phyloP scores from a whole-genome alignment of 2,113 vertebrate genomes.

The Bombycilla garrulus region DNA sequence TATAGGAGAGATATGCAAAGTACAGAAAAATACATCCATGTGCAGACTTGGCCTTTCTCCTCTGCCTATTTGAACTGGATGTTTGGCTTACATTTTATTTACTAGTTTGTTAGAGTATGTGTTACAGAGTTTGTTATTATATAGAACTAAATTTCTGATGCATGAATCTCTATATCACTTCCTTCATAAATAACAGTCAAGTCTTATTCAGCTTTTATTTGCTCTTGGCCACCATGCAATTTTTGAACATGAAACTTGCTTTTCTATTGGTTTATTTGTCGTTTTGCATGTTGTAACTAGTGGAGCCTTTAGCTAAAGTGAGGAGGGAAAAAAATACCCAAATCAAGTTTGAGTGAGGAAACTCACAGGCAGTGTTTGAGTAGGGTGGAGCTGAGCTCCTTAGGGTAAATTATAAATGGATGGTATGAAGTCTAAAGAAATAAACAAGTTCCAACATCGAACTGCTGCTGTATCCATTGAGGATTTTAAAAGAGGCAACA shows the following conservation, averaged over 20 bases:
- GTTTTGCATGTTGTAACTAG: constrained; percentile 27
- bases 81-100: neutral
- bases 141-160: neutral
- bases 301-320: neutral
- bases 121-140: neutral
- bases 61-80: neutral
- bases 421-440: constrained; percentile 53
- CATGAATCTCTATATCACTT: neutral
- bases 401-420: constrained; percentile 48
- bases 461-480: neutral
- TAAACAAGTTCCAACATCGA: constrained; percentile 51
- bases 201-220: neutral
- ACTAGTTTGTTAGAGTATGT: neutral
- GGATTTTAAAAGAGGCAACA: constrained; percentile 44
- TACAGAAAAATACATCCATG: neutral
- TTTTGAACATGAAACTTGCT: constrained; percentile 18
- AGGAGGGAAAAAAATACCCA: neutral
- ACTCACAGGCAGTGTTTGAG: constrained; percentile 34
- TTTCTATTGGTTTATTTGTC: constrained; percentile 7
- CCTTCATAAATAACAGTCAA: neutral
- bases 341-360: constrained; percentile 45
- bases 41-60: neutral
- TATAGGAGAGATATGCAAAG: neutral
- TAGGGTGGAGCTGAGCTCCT: constrained; percentile 62
- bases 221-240: neutral